Evolutionary conservation across 37 sponge, comb jelly and placozoan species (phyloP).

Genomic region (Lycopodina hypogea): DNA sequence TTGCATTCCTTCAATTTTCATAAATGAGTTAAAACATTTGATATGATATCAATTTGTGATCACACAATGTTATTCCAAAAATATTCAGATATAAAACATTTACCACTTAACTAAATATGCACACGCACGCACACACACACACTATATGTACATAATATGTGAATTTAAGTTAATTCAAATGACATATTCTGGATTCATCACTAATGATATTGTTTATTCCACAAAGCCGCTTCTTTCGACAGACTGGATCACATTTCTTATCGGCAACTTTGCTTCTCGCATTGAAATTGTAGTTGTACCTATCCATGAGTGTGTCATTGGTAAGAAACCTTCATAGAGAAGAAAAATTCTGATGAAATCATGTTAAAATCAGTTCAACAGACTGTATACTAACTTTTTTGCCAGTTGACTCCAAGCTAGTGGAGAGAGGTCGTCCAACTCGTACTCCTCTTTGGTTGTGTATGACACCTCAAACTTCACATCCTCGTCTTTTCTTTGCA

Average conservation of each 20-base stretch:
- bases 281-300: constrained; percentile 47
- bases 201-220: constrained; percentile 38
- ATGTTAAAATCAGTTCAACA: neutral
- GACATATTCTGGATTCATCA: no score
- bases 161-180: no score
- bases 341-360: neutral
- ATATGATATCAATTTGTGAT: no score
- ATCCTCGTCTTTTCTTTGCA: neutral
- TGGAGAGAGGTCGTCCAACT: constrained; percentile 58
- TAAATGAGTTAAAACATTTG: no score
- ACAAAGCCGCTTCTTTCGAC: constrained; percentile 28
- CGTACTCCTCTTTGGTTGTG: constrained; percentile 50
- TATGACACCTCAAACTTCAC: constrained; percentile 50
- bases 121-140: no score
- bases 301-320: constrained; percentile 6
- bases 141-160: no score
- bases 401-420: constrained; percentile 51
- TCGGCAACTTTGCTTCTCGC: constrained; percentile 12
- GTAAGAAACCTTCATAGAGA: constrained; percentile 10
- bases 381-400: constrained; percentile 16
- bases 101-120: no score
- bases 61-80: no score
- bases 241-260: constrained; percentile 24
- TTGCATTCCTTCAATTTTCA: no score
- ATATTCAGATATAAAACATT: no score